phyloP scores from a whole-genome alignment of 2,113 vertebrate genomes.

The Diadophis punctatus region DNA sequence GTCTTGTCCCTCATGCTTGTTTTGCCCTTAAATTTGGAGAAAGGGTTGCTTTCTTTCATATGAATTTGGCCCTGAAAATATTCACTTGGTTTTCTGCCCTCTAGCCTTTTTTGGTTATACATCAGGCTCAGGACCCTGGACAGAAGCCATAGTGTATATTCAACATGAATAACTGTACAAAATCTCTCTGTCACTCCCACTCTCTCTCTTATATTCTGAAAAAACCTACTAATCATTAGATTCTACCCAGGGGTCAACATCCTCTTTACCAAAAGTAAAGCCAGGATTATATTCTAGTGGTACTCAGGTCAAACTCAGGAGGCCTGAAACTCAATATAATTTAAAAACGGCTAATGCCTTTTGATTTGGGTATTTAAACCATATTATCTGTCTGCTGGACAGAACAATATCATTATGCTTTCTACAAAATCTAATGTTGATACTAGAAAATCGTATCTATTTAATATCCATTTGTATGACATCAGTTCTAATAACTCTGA shows the following conservation, averaged over 20 bases:
- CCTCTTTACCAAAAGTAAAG: not conserved
- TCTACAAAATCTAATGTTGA: not conserved
- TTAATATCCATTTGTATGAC: not conserved
- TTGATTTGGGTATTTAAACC: not conserved
- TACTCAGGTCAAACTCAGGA: not conserved
- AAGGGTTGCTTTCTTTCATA: not conserved
- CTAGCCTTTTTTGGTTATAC: not conserved
- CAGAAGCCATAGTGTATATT: not conserved
- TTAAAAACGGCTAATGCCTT: not conserved
- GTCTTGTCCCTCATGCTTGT: not conserved
- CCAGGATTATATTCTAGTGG: not conserved
- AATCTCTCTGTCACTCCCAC: too few relatives aligned
- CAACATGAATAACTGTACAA: not conserved
- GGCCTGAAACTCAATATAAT: not conserved
- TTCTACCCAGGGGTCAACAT: not conserved
- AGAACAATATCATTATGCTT: not conserved
- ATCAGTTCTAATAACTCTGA: not conserved
- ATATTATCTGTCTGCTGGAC: not conserved
- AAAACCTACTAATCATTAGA: not conserved
- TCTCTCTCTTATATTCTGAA: not conserved
- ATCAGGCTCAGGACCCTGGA: conserved; percentile 7
- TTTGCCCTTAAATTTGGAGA: not conserved
- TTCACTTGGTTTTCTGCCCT: not conserved
- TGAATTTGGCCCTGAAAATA: not conserved
- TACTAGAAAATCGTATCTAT: not conserved